phyloP scores from a whole-genome alignment of 2,113 vertebrate genomes.

The Dasyornis broadbenti region DNA sequence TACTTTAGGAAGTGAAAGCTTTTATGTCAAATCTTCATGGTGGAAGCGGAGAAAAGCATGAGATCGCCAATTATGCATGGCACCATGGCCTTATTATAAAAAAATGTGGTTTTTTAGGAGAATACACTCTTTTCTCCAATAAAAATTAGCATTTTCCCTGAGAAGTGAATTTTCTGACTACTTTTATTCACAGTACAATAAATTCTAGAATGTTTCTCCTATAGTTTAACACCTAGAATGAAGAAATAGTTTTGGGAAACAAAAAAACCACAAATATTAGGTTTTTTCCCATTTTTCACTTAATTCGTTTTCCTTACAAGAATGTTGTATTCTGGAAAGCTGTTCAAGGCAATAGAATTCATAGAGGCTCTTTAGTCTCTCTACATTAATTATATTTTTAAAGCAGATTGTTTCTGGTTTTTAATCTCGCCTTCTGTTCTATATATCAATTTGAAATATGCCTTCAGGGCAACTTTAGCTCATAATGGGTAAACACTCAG shows the following conservation, averaged over 20 bases:
- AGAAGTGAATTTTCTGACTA: background rate
- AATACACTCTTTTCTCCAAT: background rate
- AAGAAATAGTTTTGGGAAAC: background rate
- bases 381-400: conserved; percentile 5
- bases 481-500: background rate
- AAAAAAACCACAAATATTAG: background rate
- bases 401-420: background rate
- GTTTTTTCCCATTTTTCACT: background rate
- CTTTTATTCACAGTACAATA: background rate
- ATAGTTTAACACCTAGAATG: background rate
- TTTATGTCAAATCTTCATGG: background rate
- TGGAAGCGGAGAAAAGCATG: background rate
- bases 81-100: background rate
- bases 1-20: background rate
- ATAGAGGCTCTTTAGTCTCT: background rate
- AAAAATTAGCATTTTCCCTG: background rate
- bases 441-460: background rate
- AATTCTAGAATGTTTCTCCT: background rate
- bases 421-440: conserved; percentile 3
- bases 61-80: fast-evolving
- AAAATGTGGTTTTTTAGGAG: fast-evolving
- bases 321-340: background rate
- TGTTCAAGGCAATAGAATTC: background rate
- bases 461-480: background rate
- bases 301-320: background rate